Conservation (phyloP, 2,797 vertebrate genomes). For the Mareca strepera region DNA sequence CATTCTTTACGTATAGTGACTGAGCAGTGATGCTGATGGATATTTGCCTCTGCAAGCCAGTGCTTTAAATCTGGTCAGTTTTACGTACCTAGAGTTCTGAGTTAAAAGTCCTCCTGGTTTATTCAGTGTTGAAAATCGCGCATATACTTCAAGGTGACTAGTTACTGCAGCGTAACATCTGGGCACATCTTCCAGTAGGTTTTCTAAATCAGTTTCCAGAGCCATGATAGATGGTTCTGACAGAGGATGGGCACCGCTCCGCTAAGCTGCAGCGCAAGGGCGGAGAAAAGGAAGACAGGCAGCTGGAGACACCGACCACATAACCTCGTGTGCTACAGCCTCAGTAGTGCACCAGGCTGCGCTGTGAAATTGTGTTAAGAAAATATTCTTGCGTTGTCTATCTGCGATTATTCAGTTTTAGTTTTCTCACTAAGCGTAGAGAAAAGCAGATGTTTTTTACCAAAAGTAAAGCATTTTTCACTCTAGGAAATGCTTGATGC, state of each 20-base stretch:
- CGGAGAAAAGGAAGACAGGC: neutral
- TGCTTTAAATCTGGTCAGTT: neutral
- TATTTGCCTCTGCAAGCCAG: neutral
- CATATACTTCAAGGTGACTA: neutral
- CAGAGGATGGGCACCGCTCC: neutral
- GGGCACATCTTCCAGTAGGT: neutral
- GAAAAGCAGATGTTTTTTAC: neutral
- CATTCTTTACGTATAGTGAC: neutral
- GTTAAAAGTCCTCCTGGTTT: neutral
- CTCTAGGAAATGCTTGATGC: neutral
- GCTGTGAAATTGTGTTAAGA: neutral
- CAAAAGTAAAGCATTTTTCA: neutral
- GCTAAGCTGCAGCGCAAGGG: neutral
- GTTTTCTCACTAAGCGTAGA: neutral
- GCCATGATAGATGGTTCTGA: neutral
- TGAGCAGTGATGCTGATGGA: neutral
- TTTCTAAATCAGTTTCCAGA: neutral
- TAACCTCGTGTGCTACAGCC: accelerated
- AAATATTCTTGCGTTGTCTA: neutral
- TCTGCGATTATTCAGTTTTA: accelerated
- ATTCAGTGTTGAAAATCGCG: neutral
- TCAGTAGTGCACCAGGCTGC: neutral
- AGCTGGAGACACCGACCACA: neutral
- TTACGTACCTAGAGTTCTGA: accelerated
- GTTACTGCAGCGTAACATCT: neutral